phyloP scores from a whole-genome alignment of 2,888 invertebrate species.

The Sinelater perroti region DNA sequence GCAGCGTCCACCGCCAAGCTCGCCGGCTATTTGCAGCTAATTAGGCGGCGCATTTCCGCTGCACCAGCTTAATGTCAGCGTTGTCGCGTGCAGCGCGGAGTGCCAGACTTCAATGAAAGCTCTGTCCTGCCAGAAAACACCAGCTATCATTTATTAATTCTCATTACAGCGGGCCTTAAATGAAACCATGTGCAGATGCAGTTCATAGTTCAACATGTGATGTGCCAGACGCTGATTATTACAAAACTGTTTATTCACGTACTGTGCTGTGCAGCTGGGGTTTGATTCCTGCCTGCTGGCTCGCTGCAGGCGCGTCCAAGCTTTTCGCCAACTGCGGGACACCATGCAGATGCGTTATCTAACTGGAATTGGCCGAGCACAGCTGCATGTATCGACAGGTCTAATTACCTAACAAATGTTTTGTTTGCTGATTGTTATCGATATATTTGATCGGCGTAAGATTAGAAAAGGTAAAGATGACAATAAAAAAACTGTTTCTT shows the following conservation, averaged over 20 bases:
- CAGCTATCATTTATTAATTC: slow-evolving; percentile 42
- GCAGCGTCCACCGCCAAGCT: background rate
- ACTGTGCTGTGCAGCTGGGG: slow-evolving; percentile 30
- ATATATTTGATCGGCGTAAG: too few species aligned
- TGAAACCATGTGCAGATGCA: slow-evolving; percentile 41
- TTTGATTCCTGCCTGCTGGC: slow-evolving; percentile 23
- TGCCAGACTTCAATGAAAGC: slow-evolving; percentile 42
- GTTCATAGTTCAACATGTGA: slow-evolving; percentile 39
- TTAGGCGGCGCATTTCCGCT: slow-evolving; percentile 44
- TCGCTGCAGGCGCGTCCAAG: slow-evolving; percentile 21
- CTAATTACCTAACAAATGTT: too few species aligned
- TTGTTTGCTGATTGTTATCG: too few species aligned
- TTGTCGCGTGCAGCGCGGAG: slow-evolving; percentile 39
- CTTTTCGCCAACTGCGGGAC: too few species aligned
- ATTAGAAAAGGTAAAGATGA: too few species aligned
- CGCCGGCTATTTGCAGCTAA: slow-evolving; percentile 36
- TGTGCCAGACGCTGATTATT: slow-evolving; percentile 35
- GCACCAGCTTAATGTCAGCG: slow-evolving; percentile 39
- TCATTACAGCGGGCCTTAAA: slow-evolving; percentile 38
- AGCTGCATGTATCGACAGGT: too few species aligned
- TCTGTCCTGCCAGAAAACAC: slow-evolving; percentile 39
- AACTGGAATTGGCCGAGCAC: too few species aligned
- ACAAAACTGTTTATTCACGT: slow-evolving; percentile 34
- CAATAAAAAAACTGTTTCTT: too few species aligned
- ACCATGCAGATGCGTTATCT: too few species aligned